Base-by-base conservation (phyloP, 1,140 invertebrate genomes). In the Semibalanus balanoides region DNA sequence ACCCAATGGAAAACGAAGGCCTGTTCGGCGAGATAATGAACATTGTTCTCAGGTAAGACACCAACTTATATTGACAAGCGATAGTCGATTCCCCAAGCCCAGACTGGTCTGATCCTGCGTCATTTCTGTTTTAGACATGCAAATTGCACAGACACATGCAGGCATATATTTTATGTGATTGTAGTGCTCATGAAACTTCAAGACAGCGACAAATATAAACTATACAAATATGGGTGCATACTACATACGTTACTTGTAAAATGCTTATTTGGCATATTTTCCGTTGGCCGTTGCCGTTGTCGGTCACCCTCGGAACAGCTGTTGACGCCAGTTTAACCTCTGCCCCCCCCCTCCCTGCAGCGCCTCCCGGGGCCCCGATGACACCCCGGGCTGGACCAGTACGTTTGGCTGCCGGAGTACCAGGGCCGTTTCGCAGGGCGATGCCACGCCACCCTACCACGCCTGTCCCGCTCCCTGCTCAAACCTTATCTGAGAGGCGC, bases 1-100 rank as follows among this genome's bases (percentile, higher is more conserved):
- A 92, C 82, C 89, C 89, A 22, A 69, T 79, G 71, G 74, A 71
- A 11, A n/a, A 77, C 28, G 71, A 77, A 70, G 79, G 79, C 19
- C 75, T 79, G 28, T 29, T 79, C 30, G 79, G 79, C n/a, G 79
- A 79, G 73, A 40, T 79, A 31, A 40, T 79, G 77, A 77, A 79
- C 25, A 75, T 79, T 3, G 43, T 79, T 28, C 74, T 79, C 72
- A 78, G 75, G 79, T 79, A 78, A 77, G 31, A 43, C 43, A 71
- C 7, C 35, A 17, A 25, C 31, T 11, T 25, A 0, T 28, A 69
- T 27, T n/a, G 71, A 31, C 73, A 69, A 43, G 75, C 27, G 11
- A 25, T 25, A 19, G 22, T 19, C 22, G 35, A 17, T 40, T 5
- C 35, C 35, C 35, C 35, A n/a, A n/a, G n/a, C n/a, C n/a, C n/a